Conservation (phyloP, 1,140 invertebrate genomes). For the Drosophila prosaltans region DNA sequence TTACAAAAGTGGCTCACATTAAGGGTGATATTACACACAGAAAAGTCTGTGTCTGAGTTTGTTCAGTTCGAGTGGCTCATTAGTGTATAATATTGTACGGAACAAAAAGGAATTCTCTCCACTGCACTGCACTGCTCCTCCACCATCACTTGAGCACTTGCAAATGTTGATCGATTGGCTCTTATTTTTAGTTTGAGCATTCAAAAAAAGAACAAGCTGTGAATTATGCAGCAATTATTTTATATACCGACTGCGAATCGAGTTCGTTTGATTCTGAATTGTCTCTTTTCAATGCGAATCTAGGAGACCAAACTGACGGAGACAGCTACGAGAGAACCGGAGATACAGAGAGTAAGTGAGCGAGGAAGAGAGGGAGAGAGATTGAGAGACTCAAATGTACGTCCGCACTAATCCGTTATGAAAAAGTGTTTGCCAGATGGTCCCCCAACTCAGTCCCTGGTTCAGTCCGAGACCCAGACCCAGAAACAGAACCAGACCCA, state of each 20-base stretch:
- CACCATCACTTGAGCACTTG: background rate
- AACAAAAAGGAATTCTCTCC: background rate
- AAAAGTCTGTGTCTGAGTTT: conserved; percentile 8
- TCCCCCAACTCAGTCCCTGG: conserved; percentile 16
- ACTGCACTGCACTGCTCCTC: background rate
- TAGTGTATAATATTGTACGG: conserved; percentile 50
- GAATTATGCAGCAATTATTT: background rate
- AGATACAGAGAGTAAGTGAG: background rate
- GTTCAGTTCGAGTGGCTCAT: conserved; percentile 49
- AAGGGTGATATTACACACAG: conserved; percentile 33
- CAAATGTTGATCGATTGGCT: background rate
- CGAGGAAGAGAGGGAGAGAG: background rate
- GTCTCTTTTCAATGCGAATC: background rate
- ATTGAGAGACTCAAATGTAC: conserved; percentile 46
- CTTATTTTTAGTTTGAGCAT: background rate
- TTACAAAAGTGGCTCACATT: conserved; percentile 70
- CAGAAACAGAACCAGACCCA: no score
- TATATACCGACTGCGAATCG: background rate
- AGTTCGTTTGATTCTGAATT: conserved; percentile 4
- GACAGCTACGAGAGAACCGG: background rate
- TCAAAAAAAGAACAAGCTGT: background rate
- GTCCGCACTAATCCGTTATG: conserved; percentile 79
- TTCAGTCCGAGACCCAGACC: no score
- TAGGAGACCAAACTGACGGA: background rate
- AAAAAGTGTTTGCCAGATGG: conserved; percentile 78